Evolutionary conservation across 2,888 invertebrate genomes (phyloP).

Genomic region (Syritta pipiens): DNA sequence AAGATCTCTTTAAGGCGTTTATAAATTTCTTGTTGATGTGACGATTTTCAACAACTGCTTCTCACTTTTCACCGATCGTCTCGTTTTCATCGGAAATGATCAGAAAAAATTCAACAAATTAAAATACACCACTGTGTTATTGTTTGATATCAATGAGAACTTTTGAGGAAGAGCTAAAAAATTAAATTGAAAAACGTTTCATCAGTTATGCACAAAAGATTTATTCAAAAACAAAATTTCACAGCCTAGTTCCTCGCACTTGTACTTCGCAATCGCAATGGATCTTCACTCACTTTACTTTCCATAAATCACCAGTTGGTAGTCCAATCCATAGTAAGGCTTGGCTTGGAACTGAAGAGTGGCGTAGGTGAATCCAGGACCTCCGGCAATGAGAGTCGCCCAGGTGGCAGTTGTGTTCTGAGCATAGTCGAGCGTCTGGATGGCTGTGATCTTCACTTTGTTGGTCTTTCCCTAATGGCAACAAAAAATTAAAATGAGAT

Average conservation of each 20-base stretch:
- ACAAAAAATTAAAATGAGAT: background rate
- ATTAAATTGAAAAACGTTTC: too few species aligned
- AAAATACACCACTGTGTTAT: too few species aligned
- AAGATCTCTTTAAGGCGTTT: too few species aligned
- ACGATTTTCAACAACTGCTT: too few species aligned
- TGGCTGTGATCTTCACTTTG: constrained; percentile 34
- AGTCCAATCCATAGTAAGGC: constrained; percentile 23
- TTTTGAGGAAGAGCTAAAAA: too few species aligned
- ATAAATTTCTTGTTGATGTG: too few species aligned
- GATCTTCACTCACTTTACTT: background rate
- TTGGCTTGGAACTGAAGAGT: constrained; percentile 24
- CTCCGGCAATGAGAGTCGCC: constrained; percentile 23
- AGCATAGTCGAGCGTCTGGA: constrained; percentile 25
- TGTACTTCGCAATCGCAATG: background rate
- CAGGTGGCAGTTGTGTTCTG: constrained; percentile 21
- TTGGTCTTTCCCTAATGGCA: constrained; percentile 30
- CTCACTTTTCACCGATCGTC: too few species aligned
- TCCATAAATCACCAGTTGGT: constrained; percentile 34
- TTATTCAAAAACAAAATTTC: background rate
- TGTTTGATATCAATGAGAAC: too few species aligned
- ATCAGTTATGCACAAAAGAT: too few species aligned
- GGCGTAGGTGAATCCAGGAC: constrained; percentile 33
- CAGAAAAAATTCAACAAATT: too few species aligned
- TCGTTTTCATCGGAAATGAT: too few species aligned
- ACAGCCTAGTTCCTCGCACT: background rate